A percentile compares a stretch with the other conserved stretches of the same genome.
Evolutionary conservation across 2,888 invertebrate genomes (phyloP).

Genomic region (Girardia tigrina): DNA sequence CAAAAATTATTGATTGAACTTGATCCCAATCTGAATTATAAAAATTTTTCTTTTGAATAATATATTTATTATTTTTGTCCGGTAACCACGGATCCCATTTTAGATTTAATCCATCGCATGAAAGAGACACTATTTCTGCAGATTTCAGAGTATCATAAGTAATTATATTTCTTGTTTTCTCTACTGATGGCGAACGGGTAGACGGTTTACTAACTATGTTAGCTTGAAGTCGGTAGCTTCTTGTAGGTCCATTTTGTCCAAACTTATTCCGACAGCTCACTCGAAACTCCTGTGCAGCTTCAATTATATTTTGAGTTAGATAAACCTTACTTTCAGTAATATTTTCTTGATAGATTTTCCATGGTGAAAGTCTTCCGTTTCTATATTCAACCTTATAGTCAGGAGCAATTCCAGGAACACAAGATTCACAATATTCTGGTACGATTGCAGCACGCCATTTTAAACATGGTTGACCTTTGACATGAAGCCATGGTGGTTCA

Average conservation of each 20-base stretch:
- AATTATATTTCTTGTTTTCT: background rate
- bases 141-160: background rate
- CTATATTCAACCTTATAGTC: conserved; percentile 34
- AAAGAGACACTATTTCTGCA: conserved; percentile 29
- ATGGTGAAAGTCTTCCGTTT: conserved; percentile 18
- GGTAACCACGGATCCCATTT: conserved; percentile 24
- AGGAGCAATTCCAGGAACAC: conserved; percentile 33
- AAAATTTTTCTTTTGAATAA: conserved; percentile 27
- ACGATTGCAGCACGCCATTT: conserved; percentile 35
- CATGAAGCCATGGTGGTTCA: conserved; percentile 34
- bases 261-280: conserved; percentile 35
- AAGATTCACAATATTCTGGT: conserved; percentile 35
- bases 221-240: conserved; percentile 26
- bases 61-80: conserved; percentile 17
- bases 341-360: conserved; percentile 30
- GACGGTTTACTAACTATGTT: background rate
- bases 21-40: conserved; percentile 25
- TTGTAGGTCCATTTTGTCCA: conserved; percentile 35
- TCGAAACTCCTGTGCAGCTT: conserved; percentile 32
- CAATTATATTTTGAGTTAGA: background rate
- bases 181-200: conserved; percentile 24
- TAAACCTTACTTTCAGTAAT: conserved; percentile 18
- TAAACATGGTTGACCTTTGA: conserved; percentile 27
- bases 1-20: conserved; percentile 25
- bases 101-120: conserved; percentile 25